Evolutionary conservation across 2,797 vertebrate genomes (phyloP), one percentile per base, ranked within the genome.

Genomic region (Sorex maritimensis): DNA sequence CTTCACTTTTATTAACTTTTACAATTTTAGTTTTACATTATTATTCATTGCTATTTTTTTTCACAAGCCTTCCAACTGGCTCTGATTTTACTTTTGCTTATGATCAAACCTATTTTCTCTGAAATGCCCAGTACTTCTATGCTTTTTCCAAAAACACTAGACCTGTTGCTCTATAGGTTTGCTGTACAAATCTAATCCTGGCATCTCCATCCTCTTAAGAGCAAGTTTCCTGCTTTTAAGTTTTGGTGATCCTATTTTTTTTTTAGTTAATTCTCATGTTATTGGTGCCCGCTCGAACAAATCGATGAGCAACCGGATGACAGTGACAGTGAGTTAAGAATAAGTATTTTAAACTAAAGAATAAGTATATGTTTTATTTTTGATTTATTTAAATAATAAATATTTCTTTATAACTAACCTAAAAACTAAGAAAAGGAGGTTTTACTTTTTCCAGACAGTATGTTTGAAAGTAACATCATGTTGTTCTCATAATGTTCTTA

Each of bases 21-120:
- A 26, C 38, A 72, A 58, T 81, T 77, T 63, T 80, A 65, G 8
- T 4, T 86, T 7, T 88, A 81, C 61, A 61, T 52, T 65, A 24
- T 61, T 75, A 46, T 68, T 19, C 38, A 26, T 44, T 92, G 15
- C 26, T 81, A 44, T 78, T 77, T 95, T 89, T 87, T 73, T 17
- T 69, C 46, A 41, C 63, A 26, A 71, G 30, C 24, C 92, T 91
- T 46, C 69, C 10, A 88, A 69, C 2, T 84, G 15, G 1, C 6
- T 75, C 19, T 41, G 49, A 12, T 71, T 91, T 91, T 28, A 63
- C 26, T 68, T 65, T 85, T 82, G 24, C 38, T 77, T 6, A 44
- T 8, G 69, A 38, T 41, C 15, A 61, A 12, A 61, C 2, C 28
- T 81, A 2, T 49, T 87, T 82, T 75, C 46, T n/a, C 58, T 23